Evolutionary conservation across 1,140 invertebrate genomes (phyloP).

Genomic region (Sitophilus oryzae): DNA sequence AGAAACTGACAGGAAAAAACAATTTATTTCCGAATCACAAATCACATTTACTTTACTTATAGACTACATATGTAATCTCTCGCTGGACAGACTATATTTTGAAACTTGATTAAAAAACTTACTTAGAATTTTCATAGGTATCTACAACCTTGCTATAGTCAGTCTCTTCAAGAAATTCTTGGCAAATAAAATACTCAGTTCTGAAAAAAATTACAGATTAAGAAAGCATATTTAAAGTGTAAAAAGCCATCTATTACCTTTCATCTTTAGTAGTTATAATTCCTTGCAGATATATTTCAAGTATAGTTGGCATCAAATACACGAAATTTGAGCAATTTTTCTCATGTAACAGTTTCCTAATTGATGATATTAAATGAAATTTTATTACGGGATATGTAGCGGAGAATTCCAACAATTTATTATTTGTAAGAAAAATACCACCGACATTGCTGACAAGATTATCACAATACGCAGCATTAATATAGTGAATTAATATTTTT

Average conservation of each 20-base stretch:
- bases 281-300: constrained; percentile 26
- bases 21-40: too few species aligned
- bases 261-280: constrained; percentile 24
- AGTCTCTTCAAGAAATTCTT: constrained; percentile 11
- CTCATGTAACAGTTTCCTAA: constrained; percentile 6
- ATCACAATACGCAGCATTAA: constrained; percentile 2
- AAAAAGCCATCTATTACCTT: constrained; percentile 16
- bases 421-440: not conserved
- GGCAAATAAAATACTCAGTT: constrained; percentile 27
- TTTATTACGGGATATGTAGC: constrained; percentile 2
- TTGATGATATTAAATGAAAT: constrained; percentile 7
- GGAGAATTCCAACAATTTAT: not conserved
- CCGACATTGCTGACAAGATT: not conserved
- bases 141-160: not conserved
- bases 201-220: constrained; percentile 22
- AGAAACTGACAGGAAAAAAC: too few species aligned
- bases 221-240: constrained; percentile 12
- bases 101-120: not conserved
- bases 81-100: too few species aligned
- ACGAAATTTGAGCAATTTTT: constrained; percentile 1
- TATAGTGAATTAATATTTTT: constrained; percentile 9
- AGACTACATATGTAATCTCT: too few species aligned
- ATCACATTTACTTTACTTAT: too few species aligned
- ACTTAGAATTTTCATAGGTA: not conserved
- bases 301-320: constrained; percentile 14